These are phyloP conservation scores for Microcebus ravelobensis DNA, from an alignment of 2,113 vertebrate species.

Conservation along the genomic window DNA sequence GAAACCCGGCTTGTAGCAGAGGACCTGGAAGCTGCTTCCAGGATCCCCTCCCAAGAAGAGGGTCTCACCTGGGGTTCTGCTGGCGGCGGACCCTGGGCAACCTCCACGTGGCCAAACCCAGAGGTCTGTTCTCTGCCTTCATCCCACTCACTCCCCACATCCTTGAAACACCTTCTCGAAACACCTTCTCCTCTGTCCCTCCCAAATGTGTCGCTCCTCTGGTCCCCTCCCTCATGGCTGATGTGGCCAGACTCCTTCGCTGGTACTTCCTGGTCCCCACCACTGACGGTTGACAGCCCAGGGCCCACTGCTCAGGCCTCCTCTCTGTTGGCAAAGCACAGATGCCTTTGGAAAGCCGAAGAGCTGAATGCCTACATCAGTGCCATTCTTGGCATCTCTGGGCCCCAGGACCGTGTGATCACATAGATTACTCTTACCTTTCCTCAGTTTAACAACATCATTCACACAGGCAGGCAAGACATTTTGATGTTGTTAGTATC, in stretches of 20 bases:
- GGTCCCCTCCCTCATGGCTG: rapidly evolving
- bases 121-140: no score
- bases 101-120: neutral
- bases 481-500: rapidly evolving
- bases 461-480: neutral
- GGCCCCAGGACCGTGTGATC: rapidly evolving
- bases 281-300: rapidly evolving
- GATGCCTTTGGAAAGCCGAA: neutral
- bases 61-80: rapidly evolving
- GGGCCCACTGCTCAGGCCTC: neutral
- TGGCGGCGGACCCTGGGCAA: neutral
- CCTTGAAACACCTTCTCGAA: neutral
- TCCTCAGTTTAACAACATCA: rapidly evolving
- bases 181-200: neutral
- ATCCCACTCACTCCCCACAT: rapidly evolving
- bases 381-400: neutral
- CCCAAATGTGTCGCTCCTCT: rapidly evolving
- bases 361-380: rapidly evolving
- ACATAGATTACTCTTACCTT: rapidly evolving
- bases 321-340: neutral
- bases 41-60: neutral
- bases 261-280: neutral
- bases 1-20: neutral
- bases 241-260: neutral
- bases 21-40: neutral